These are phyloP conservation scores for Drosophila truncata DNA, from an alignment of 1,140 invertebrate species.

Conservation along the genomic window DNA sequence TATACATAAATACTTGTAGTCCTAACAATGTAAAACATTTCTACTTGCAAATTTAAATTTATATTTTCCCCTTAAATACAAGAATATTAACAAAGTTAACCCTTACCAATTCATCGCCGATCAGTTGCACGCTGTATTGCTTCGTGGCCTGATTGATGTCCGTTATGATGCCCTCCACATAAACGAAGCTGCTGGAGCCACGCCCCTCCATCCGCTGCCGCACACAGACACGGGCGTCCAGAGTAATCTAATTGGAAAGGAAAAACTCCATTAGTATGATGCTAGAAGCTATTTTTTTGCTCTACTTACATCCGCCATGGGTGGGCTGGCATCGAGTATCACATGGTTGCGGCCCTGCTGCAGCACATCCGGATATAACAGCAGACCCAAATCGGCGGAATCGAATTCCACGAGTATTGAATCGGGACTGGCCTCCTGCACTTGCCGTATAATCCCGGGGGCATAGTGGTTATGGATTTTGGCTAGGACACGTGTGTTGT, in stretches of 20 bases:
- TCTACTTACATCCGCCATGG: constrained; percentile 86
- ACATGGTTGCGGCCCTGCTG: constrained; percentile 93
- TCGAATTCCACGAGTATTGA: constrained; percentile 92
- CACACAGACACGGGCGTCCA: constrained; percentile 86
- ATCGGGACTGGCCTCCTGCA: constrained; percentile 82
- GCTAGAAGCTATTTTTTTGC: neutral
- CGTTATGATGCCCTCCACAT: constrained; percentile 93
- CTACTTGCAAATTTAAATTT: too few species aligned
- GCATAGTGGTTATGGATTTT: constrained; percentile 93
- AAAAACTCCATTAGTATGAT: neutral
- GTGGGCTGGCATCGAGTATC: constrained; percentile 96
- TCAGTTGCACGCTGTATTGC: constrained; percentile 92
- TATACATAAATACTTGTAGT: neutral
- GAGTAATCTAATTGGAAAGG: constrained; percentile 85
- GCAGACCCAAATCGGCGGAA: constrained; percentile 86
- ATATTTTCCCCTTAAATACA: neutral
- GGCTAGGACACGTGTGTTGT: constrained; percentile 95
- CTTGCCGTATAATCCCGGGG: constrained; percentile 90
- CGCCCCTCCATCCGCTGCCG: constrained; percentile 80
- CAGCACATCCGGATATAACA: constrained; percentile 89
- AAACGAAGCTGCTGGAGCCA: constrained; percentile 87
- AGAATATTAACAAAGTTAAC: neutral
- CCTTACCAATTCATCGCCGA: constrained; percentile 56
- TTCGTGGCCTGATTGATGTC: constrained; percentile 90
- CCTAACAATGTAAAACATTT: neutral